Conservation (phyloP, 2,113 vertebrate species). For the Heteronetta atricapilla region DNA sequence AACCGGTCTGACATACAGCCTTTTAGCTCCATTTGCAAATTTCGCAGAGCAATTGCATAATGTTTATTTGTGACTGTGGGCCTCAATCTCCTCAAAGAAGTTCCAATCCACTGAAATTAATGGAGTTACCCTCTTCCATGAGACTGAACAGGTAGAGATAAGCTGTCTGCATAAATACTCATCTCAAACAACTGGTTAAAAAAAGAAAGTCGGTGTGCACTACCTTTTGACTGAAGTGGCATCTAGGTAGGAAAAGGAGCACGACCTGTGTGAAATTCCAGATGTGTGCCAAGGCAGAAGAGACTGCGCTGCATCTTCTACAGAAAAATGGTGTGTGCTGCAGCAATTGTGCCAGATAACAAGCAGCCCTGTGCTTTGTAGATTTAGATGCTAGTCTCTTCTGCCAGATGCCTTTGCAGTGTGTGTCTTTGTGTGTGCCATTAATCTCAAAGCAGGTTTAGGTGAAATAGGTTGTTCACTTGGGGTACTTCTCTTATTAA, state of each 20-base stretch:
- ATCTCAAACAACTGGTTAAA: neutral
- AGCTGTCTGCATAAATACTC: neutral
- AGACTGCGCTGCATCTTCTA: neutral
- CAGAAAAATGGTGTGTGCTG: neutral
- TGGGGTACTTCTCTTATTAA: neutral
- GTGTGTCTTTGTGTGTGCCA: neutral
- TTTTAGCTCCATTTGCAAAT: neutral
- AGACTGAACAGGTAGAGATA: neutral
- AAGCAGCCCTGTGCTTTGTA: too few relatives aligned
- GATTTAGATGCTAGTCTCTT: neutral
- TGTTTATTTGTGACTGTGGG: accelerated
- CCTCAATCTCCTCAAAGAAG: accelerated
- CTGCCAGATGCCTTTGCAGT: neutral
- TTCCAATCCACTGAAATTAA: neutral
- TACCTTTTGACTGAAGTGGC: neutral
- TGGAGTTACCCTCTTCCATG: accelerated
- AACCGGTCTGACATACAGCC: neutral
- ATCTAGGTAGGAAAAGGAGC: too few relatives aligned
- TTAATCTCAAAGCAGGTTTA: neutral
- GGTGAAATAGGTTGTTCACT: neutral
- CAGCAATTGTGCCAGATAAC: neutral
- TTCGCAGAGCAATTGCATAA: accelerated
- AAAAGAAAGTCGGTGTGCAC: neutral
- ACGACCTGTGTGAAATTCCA: too few relatives aligned
- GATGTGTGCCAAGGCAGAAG: neutral